Percentiles rank a stretch among this genome's conserved stretches.
phyloP scores from a whole-genome alignment of 2,797 vertebrate species.

The Petrocephalus schoutedeni region DNA sequence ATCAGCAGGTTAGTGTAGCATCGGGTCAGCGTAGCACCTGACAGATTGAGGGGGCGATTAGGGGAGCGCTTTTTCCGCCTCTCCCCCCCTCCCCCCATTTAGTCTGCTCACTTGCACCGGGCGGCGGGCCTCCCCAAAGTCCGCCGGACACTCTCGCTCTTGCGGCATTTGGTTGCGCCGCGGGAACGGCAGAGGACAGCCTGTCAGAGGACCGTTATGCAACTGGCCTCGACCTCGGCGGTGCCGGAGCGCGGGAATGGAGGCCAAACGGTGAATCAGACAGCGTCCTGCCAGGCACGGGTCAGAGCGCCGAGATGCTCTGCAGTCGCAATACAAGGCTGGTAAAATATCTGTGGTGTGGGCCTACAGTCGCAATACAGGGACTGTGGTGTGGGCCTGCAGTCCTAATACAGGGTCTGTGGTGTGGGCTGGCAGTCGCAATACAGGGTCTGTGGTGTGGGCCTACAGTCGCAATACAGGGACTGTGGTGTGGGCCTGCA shows the following conservation, averaged over 20 bases:
- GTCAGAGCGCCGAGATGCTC: background rate
- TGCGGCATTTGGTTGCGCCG: background rate
- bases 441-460: too few species aligned
- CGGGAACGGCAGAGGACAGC: conserved; percentile 6
- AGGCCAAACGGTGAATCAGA: background rate
- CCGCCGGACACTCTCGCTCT: background rate
- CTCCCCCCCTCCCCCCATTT: background rate
- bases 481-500: too few species aligned
- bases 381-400: too few species aligned
- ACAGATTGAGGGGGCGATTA: background rate
- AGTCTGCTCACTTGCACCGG: background rate
- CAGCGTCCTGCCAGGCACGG: background rate
- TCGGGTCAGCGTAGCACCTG: background rate
- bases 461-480: too few species aligned
- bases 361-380: background rate
- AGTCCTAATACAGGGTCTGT: too few species aligned
- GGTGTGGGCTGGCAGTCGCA: too few species aligned
- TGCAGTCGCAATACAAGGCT: background rate
- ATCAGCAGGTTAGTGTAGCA: background rate
- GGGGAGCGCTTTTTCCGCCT: background rate
- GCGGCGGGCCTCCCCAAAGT: background rate
- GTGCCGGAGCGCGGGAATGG: background rate
- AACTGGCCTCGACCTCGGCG: background rate
- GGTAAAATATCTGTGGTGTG: background rate
- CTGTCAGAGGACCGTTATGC: background rate